Base-by-base conservation (phyloP, 2,797 vertebrate genomes). In the Thalassophryne amazonica region DNA sequence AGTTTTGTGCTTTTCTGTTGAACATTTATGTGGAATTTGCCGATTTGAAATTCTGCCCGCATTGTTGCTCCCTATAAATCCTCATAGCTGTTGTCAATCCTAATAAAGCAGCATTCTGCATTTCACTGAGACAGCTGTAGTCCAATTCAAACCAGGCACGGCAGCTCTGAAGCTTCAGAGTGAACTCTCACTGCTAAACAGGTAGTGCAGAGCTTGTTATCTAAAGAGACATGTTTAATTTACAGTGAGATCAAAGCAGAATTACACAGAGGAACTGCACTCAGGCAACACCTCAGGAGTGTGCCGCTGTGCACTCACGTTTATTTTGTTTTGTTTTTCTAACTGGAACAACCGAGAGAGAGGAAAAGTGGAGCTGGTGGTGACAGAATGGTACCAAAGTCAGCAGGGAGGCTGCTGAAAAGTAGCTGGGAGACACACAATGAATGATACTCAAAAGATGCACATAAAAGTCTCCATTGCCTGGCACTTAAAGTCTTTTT, bases 161-260 rank as follows among this genome's bases (percentile, higher is more conserved):
- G 30, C 25, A 42, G 49, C 47, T 1, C 30, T 21, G 57, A 57
- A 11, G 33, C 32, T 36, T 2, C 49, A 51, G 61, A 60, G 35
- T 41, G 40, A 28, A 18, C 68, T 22, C 48, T 8, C 5, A 41
- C 33, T n/a, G n/a, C 68, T 66, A 69, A 6, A 73, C 59, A 45
- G 78, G 73, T 56, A 69, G 65, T 56, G 36, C 52, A 1, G 40
- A 65, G 73, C 47, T 69, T 48, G 66, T 70, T 70, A 64, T 78
- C 76, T 77, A 58, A 68, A 81, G 63, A 67, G 69, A 14, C 35
- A 60, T 68, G 64, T 77, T 85, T 81, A 72, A 83, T 83, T 79
- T 80, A 76, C 52, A 40, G 51, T 3, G 14, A 67, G 67, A 83
- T 84, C 70, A 81, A 80, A 83, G 81, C 37, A 0, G 15, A 46